A percentile compares a stretch with the other conserved stretches of the same genome.
These are phyloP conservation scores for Drosophila longiperda DNA, from an alignment of 2,888 invertebrate genomes.

Conservation along the genomic window DNA sequence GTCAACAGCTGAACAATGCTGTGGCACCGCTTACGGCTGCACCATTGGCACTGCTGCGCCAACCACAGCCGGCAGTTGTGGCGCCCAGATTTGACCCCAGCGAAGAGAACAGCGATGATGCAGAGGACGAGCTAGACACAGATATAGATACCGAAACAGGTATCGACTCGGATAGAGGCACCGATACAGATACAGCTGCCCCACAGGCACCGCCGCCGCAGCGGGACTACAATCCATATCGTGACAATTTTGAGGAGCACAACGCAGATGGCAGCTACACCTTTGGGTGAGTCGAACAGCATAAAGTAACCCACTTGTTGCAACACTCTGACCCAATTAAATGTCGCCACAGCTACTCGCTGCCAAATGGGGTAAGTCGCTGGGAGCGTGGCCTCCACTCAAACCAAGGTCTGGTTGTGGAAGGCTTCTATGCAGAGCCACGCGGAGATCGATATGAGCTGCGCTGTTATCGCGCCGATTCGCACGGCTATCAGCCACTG, in stretches of 20 bases:
- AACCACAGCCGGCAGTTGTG: conserved; percentile 54
- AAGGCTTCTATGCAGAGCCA: conserved; percentile 72
- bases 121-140: conserved; percentile 21
- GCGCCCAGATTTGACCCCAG: conserved; percentile 51
- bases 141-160: neutral
- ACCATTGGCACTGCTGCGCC: conserved; percentile 32
- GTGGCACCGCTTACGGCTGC: conserved; percentile 55
- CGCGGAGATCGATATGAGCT: conserved; percentile 60
- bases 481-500: conserved; percentile 59
- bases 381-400: conserved; percentile 65
- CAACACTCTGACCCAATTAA: neutral
- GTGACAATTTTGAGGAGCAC: conserved; percentile 70
- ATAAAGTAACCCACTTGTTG: neutral
- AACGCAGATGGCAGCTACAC: conserved; percentile 70
- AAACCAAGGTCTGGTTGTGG: conserved; percentile 55
- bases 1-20: conserved; percentile 55
- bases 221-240: conserved; percentile 63
- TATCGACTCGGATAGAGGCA: neutral
- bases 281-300: conserved; percentile 59
- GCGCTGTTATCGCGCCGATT: conserved; percentile 73
- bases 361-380: conserved; percentile 74
- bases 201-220: conserved; percentile 16
- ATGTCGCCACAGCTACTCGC: conserved; percentile 53
- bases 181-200: conserved; percentile 4
- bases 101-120: conserved; percentile 51